Evolutionary conservation across 2,113 vertebrate genomes (phyloP), one percentile per base, ranked within the genome.

Genomic region (Forbesichthys papilliferus): DNA sequence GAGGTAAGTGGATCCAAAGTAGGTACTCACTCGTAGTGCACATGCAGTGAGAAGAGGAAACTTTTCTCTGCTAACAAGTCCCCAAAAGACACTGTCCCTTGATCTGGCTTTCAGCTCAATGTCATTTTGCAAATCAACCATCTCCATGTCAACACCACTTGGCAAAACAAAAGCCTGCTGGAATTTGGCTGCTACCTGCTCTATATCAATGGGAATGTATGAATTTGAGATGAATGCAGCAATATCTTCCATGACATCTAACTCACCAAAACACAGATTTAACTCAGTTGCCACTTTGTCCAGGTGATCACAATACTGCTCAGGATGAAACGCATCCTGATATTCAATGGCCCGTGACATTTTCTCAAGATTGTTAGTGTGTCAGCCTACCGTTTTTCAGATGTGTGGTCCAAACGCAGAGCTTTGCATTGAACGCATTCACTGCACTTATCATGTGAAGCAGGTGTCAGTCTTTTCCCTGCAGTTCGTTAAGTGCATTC

Each of bases 121-220:
- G 75, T 57, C 64, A 73, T 78, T 78, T 68, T 66, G 27, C 51
- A 71, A 48, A 69, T 79, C 33, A 61, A 51, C 18, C 33, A 79
- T 67, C 58, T 68, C 53, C 64, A 74, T 71, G 67, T 74, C 67
- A 74, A 47, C 62, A 74, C 61, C 56, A 70, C 49, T 70, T 74
- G 74, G 48, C 61, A 70, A 65, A 65, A 61, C 36, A 78, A 69
- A 73, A 69, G 73, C 75, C 59, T 69, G 55, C 52, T 77, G 68
- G 55, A 79, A 61, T 65, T 70, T 76, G 62, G 61, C 66, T 71
- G 74, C 61, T 36, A 71, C 61, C 60, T 56, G 49, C 42, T 74
- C 72, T 68, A 34, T 68, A 27, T 63, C 72, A 34, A 36, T 60
- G 14, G n/a, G 55, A 48, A 74, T 47, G 66, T 68, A 74, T 13